phyloP scores from a whole-genome alignment of 30 jellyfish, hydroid and myxozoan genomes.

The Nemopilema nomurai region DNA sequence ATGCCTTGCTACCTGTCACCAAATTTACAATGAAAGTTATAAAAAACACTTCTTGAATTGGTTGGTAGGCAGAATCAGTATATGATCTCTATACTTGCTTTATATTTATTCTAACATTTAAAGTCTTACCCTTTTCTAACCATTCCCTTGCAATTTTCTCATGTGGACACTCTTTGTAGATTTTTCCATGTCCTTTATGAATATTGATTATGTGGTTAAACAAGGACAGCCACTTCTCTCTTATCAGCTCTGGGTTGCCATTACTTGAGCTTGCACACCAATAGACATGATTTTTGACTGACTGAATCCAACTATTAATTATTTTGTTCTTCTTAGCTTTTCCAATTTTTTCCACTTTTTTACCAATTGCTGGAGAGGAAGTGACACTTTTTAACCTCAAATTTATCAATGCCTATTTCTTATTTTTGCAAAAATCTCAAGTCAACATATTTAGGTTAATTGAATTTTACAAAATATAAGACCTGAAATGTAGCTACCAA shows the following conservation, averaged over 20 bases:
- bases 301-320: conserved; percentile 7
- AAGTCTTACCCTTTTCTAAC: conserved; percentile 39
- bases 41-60: not conserved
- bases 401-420: too few species aligned
- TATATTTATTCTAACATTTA: too few species aligned
- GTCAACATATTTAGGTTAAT: too few species aligned
- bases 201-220: conserved; percentile 30
- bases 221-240: conserved; percentile 38
- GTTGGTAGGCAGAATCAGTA: not conserved
- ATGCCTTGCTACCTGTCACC: conserved; percentile 35
- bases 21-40: too few species aligned
- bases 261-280: conserved; percentile 53
- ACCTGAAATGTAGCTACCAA: not conserved
- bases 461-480: not conserved
- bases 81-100: not conserved
- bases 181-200: conserved; percentile 12
- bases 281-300: conserved; percentile 35
- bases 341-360: too few species aligned
- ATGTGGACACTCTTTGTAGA: conserved; percentile 17
- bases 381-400: too few species aligned
- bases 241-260: conserved; percentile 12
- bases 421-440: too few species aligned
- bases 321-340: too few species aligned
- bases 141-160: conserved; percentile 22
- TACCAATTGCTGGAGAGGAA: too few species aligned